Evolutionary conservation across 2,113 vertebrate genomes (phyloP).

Genomic region (Cynoglossus semilaevis): DNA sequence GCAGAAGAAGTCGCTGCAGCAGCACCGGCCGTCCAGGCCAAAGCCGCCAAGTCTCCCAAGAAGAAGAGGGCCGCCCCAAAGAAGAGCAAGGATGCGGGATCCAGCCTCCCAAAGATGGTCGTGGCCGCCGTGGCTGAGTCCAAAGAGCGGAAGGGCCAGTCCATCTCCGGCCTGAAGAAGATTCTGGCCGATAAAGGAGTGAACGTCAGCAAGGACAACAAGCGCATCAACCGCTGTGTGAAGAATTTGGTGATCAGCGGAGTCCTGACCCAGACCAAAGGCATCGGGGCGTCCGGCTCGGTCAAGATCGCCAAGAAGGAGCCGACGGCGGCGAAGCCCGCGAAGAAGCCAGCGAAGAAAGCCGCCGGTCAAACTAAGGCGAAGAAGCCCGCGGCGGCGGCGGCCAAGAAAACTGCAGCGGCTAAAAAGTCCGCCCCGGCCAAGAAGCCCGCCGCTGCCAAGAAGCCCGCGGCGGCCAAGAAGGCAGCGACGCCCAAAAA

Average conservation of each 20-base stretch:
- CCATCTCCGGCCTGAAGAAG: slow-evolving; percentile 30
- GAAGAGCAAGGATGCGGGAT: not conserved
- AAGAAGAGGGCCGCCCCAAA: slow-evolving; percentile 36
- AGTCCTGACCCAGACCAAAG: slow-evolving; percentile 8
- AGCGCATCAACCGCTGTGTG: slow-evolving; percentile 24
- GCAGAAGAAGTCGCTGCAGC: not conserved
- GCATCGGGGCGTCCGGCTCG: slow-evolving; percentile 32
- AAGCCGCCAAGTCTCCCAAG: slow-evolving; percentile 29
- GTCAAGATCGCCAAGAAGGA: slow-evolving; percentile 36
- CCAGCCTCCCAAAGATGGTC: slow-evolving; percentile 14
- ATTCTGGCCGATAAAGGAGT: slow-evolving; percentile 1
- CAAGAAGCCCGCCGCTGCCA: slow-evolving; percentile 4
- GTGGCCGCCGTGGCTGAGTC: not conserved
- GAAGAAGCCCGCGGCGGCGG: not conserved
- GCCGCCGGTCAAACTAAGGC: not conserved
- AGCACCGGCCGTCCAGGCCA: not conserved
- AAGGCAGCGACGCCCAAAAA: not conserved
- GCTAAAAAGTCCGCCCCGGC: not conserved
- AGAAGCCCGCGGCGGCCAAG: slow-evolving; percentile 15
- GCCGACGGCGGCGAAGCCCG: not conserved
- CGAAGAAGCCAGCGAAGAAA: slow-evolving; percentile 6
- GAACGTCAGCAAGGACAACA: slow-evolving; percentile 25
- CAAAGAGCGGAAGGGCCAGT: slow-evolving; percentile 24
- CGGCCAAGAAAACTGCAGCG: slow-evolving; percentile 20
- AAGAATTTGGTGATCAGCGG: slow-evolving; percentile 11